Conservation (phyloP, 2,797 vertebrate genomes). For the Xenentodon cancila region DNA sequence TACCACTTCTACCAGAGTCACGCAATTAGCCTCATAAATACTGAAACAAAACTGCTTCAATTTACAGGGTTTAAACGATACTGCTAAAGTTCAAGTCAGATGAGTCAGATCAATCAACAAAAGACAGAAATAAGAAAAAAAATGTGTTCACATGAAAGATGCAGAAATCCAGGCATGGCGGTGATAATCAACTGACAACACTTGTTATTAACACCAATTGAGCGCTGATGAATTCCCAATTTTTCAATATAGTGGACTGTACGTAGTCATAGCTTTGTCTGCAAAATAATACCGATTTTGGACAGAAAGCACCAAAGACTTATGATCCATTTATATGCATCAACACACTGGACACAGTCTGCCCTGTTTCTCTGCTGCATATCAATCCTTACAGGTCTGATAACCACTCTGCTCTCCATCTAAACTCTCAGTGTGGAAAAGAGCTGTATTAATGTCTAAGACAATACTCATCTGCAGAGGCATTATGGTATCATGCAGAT, state of each 20-base stretch:
- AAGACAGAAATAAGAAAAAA: not conserved
- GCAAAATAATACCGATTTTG: not conserved
- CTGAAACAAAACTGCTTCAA: slow-evolving; percentile 32
- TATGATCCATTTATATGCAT: not conserved
- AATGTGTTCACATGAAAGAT: slow-evolving; percentile 1
- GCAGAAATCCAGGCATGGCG: not conserved
- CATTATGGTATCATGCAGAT: slow-evolving; percentile 7
- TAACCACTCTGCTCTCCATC: slow-evolving; percentile 6
- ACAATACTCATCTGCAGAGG: slow-evolving; percentile 5
- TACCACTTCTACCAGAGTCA: slow-evolving; percentile 27
- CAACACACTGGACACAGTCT: not conserved
- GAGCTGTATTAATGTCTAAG: not conserved
- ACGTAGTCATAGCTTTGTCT: not conserved
- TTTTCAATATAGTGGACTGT: not conserved
- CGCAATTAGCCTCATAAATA: slow-evolving; percentile 50
- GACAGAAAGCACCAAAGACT: not conserved
- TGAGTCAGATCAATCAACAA: slow-evolving; percentile 43
- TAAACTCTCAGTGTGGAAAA: not conserved
- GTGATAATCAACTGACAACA: no score
- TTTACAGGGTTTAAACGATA: slow-evolving; percentile 52
- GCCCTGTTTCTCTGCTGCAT: not conserved
- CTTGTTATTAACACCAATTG: no score
- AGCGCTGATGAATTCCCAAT: not conserved
- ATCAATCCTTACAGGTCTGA: slow-evolving; percentile 13
- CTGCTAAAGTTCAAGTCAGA: slow-evolving; percentile 57